Percentiles rank a stretch among this genome's conserved stretches.
Evolutionary conservation across 2,113 vertebrate species (phyloP).

Genomic region (Cranoglanis bouderius): DNA sequence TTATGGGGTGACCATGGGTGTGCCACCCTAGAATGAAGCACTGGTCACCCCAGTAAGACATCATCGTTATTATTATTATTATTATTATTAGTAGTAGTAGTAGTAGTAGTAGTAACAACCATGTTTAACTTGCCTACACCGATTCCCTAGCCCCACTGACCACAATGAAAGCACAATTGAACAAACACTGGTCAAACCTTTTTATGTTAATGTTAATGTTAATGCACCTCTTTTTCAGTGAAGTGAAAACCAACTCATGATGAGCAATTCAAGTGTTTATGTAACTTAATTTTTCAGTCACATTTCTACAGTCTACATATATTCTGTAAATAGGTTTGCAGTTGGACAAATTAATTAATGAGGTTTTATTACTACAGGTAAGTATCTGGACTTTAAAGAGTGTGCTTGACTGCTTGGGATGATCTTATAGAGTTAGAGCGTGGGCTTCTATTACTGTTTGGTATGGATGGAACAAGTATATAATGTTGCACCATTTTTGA

Average conservation of each 20-base stretch:
- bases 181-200: background rate
- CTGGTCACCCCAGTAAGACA: too few relatives aligned
- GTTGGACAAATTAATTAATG: background rate
- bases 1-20: too few relatives aligned
- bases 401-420: background rate
- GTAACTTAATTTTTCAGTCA: too few relatives aligned
- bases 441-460: background rate
- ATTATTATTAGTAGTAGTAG: too few relatives aligned
- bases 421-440: background rate
- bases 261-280: background rate
- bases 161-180: background rate
- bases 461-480: background rate
- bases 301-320: too few relatives aligned
- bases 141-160: background rate
- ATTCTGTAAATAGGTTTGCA: background rate
- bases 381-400: background rate
- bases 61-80: too few relatives aligned
- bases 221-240: background rate
- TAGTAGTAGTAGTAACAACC: background rate
- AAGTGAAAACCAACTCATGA: background rate
- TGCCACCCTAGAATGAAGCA: too few relatives aligned
- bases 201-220: too few relatives aligned
- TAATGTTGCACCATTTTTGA: background rate
- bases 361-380: conserved; percentile 17
- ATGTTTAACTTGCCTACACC: background rate